Base-by-base conservation (phyloP, 2,888 invertebrate genomes). In the Cistogaster globosa region DNA sequence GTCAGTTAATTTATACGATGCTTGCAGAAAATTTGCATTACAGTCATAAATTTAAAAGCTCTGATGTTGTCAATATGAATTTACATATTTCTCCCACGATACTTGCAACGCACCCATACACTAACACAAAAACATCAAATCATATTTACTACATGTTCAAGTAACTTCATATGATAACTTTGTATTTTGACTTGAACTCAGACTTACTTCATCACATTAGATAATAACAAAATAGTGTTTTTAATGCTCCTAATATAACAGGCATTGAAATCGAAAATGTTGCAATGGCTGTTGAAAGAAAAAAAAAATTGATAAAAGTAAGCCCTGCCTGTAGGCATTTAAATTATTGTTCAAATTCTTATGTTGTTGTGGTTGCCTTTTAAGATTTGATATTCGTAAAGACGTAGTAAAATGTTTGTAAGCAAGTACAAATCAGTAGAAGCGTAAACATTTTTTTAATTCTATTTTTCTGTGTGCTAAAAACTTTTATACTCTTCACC, bases 81-180 rank as follows among this genome's bases (percentile, higher is more conserved):
- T 80, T 71, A 67, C 71, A 62, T 60, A 53, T 62, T 60, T 60
- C 84, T 80, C 84, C 84, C 84, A 84, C 84, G 80, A 76, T 71
- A 71, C 67, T 79, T 67, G 63, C 53, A 36, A 48, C 32, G 53
- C 53, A 76, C n/a, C 22, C 12, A 26, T 8, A 53, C 53, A 20
- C 20, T 20, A 38, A 18, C 16, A 6, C 16, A 48, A 1, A 14
- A 12, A 42, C 12, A 12, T 42, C 4, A 11, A 42, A 42, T 42
- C 42, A 42, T 42, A 42, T 42, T 32, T 16, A n/a, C n/a, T 12
- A 57, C 53, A 62, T 18, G n/a, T 45, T 45, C 57, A 20, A 20
- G 20, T 20, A 5, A 45, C 7, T 51, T n/a, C 2, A 22, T 68
- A n/a, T 53, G 42, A 32, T 20, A 32, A 12, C 0, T 74, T 58